A percentile compares a stretch with the other conserved stretches of the same genome.
These are phyloP conservation scores for Zenarchopterus dispar DNA, from an alignment of 2,797 vertebrate genomes.

Conservation along the genomic window DNA sequence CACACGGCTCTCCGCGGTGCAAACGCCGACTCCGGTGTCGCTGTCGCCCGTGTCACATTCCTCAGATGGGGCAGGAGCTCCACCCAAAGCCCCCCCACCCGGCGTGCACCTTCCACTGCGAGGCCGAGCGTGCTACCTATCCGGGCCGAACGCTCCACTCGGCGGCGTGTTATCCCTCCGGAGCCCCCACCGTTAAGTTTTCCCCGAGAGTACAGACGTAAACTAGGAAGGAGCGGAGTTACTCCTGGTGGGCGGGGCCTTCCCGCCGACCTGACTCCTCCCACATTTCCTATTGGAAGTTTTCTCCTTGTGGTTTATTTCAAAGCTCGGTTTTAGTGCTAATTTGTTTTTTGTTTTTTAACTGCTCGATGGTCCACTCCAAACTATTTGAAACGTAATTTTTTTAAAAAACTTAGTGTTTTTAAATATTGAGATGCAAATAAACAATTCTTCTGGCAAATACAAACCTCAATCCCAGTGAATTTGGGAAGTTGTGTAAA, in stretches of 20 bases:
- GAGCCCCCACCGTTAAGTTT: slow-evolving; percentile 29
- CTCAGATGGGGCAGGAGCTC: slow-evolving; percentile 40
- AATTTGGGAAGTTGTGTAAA: too few species aligned
- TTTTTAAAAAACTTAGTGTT: too few species aligned
- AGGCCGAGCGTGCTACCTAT: slow-evolving; percentile 6
- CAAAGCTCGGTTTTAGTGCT: slow-evolving; percentile 22
- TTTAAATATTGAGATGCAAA: too few species aligned
- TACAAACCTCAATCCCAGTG: too few species aligned
- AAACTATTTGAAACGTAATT: too few species aligned
- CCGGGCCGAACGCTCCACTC: slow-evolving; percentile 34
- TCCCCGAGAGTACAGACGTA: neutral
- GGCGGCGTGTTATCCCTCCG: slow-evolving; percentile 27
- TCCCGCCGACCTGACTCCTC: slow-evolving; percentile 70
- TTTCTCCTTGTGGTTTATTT: slow-evolving; percentile 40
- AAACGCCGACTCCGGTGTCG: slow-evolving; percentile 34
- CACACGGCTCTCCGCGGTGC: slow-evolving; percentile 7
- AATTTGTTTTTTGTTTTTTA: neutral
- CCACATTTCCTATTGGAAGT: slow-evolving; percentile 64
- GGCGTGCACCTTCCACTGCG: slow-evolving; percentile 20
- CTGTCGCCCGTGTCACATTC: slow-evolving; percentile 67
- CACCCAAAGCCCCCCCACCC: slow-evolving; percentile 28
- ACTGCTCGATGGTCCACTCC: too few species aligned
- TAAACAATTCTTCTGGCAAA: too few species aligned
- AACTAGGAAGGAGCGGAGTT: slow-evolving; percentile 56
- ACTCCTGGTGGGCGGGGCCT: slow-evolving; percentile 45